These are phyloP conservation scores for Limosa lapponica DNA, from an alignment of 2,797 vertebrate species.

Conservation along the genomic window DNA sequence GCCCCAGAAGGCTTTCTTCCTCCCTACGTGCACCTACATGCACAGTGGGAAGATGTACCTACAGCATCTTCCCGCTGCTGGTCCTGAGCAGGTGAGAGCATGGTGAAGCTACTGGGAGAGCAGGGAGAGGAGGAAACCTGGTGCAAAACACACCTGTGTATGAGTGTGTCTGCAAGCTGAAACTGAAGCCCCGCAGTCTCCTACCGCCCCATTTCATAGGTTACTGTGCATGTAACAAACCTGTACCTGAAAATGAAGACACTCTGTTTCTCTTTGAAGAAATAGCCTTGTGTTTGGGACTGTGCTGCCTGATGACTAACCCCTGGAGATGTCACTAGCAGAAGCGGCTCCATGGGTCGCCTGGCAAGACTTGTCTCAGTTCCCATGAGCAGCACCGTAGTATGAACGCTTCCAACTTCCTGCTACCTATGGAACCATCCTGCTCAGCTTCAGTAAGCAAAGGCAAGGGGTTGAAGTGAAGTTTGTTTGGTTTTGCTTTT, in stretches of 20 bases:
- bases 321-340: background rate
- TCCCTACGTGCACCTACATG: background rate
- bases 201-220: background rate
- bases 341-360: background rate
- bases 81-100: background rate
- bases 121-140: background rate
- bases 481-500: background rate
- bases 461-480: background rate
- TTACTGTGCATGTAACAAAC: fast-evolving
- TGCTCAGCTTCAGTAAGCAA: background rate
- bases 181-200: background rate
- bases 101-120: fast-evolving
- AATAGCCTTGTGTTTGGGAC: background rate
- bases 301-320: background rate
- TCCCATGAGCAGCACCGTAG: background rate
- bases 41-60: background rate
- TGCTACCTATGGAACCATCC: background rate
- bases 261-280: background rate
- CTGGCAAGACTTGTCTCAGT: background rate
- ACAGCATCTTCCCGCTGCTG: background rate
- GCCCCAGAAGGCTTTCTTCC: background rate
- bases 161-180: background rate
- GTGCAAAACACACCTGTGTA: background rate
- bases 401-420: background rate
- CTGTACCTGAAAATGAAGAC: background rate